A percentile compares a stretch with the other conserved stretches of the same genome.
These are phyloP conservation scores for Puffinus mauretanicus DNA, from an alignment of 2,113 vertebrate species.

Conservation along the genomic window DNA sequence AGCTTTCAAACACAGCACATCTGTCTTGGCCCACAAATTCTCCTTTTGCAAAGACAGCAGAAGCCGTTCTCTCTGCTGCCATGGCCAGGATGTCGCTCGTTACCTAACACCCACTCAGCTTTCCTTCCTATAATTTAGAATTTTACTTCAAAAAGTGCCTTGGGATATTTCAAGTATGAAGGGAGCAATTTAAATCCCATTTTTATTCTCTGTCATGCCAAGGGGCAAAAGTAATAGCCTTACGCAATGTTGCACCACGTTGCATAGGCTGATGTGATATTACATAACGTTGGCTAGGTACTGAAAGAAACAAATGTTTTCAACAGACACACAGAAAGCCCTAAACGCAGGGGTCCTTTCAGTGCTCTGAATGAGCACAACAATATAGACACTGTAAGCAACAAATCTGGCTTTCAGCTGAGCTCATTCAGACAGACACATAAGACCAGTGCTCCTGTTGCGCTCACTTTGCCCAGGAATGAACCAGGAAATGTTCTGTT, in stretches of 20 bases:
- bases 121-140: background rate
- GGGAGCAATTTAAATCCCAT: background rate
- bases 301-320: background rate
- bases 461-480: background rate
- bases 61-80: background rate
- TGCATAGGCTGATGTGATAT: background rate
- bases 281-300: background rate
- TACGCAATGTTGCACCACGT: background rate
- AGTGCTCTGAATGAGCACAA: background rate
- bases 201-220: slow-evolving; percentile 21
- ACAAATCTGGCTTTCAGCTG: background rate
- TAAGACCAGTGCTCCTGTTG: background rate
- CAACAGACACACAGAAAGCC: background rate
- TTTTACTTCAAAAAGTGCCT: background rate
- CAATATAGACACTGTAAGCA: background rate
- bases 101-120: background rate
- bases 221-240: slow-evolving; percentile 25
- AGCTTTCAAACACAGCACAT: background rate
- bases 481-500: background rate
- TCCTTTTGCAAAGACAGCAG: background rate
- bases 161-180: slow-evolving; percentile 17
- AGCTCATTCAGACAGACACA: background rate
- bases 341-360: background rate
- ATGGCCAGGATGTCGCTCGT: background rate
- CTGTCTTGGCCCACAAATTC: background rate